Conservation (phyloP, 1,140 invertebrate genomes). For the Coptotermes formosanus region DNA sequence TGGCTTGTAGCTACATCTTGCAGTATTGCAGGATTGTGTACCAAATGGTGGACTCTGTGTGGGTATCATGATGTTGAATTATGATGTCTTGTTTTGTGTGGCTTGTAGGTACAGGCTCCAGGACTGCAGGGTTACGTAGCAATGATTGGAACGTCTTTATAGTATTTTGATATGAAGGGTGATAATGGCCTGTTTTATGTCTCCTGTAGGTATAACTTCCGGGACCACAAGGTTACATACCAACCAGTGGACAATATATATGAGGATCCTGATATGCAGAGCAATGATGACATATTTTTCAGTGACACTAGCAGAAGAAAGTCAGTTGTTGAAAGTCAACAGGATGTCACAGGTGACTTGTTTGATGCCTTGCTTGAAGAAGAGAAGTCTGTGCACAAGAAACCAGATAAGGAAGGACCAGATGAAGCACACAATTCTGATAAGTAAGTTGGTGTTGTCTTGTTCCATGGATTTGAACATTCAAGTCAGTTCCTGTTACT, state of each 20-base stretch:
- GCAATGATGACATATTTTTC: not conserved
- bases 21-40: no score
- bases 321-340: not conserved
- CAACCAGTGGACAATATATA: not conserved
- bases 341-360: not conserved
- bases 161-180: no score
- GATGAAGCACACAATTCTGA: not conserved
- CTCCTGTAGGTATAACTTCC: not conserved
- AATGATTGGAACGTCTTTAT: not conserved
- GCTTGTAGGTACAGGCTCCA: not conserved
- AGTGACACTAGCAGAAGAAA: not conserved
- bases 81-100: no score
- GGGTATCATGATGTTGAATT: no score
- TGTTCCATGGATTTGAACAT: not conserved
- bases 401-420: not conserved
- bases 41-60: no score
- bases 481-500: not conserved
- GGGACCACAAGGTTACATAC: not conserved
- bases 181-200: no score
- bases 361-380: not conserved
- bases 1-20: no score
- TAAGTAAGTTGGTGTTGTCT: not conserved
- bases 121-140: not conserved
- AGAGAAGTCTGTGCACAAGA: not conserved
- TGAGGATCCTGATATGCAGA: not conserved